Conservation (phyloP, 2,888 invertebrate genomes). For the Agriotes lineatus region DNA sequence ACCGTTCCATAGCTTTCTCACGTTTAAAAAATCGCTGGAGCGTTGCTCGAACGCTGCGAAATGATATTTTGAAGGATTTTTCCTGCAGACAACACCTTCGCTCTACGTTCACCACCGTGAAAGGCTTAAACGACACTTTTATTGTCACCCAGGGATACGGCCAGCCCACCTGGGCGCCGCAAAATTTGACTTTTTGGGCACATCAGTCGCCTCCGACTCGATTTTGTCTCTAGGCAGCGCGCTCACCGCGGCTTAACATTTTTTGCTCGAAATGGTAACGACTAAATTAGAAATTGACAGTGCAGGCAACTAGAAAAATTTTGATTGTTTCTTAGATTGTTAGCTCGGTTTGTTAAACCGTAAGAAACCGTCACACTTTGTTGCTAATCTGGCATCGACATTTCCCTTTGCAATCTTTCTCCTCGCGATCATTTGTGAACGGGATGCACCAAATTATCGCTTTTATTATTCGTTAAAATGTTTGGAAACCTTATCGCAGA, state of each 20-base stretch:
- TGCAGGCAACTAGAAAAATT: conserved; percentile 37
- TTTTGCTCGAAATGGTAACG: neutral
- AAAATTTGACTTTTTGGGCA: neutral
- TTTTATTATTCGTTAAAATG: neutral
- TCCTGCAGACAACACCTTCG: no score
- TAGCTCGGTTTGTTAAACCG: conserved; percentile 26
- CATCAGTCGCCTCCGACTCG: no score
- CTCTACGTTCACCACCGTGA: conserved; percentile 21
- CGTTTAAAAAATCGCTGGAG: no score
- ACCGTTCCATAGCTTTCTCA: no score
- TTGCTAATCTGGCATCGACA: conserved; percentile 25
- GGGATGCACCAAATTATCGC: neutral
- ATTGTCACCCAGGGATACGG: neutral
- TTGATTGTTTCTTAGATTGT: conserved; percentile 41
- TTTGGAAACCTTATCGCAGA: neutral
- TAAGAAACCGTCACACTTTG: conserved; percentile 27
- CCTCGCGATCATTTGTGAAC: neutral
- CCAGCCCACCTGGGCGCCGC: neutral
- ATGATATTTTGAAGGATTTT: no score
- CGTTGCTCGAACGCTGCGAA: no score
- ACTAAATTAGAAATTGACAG: conserved; percentile 25
- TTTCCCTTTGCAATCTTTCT: neutral
- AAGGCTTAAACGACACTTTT: conserved; percentile 5
- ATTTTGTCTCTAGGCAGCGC: no score
- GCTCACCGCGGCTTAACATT: neutral